Evolutionary conservation across 2,888 invertebrate species (phyloP).

Genomic region (Tipula helvola): DNA sequence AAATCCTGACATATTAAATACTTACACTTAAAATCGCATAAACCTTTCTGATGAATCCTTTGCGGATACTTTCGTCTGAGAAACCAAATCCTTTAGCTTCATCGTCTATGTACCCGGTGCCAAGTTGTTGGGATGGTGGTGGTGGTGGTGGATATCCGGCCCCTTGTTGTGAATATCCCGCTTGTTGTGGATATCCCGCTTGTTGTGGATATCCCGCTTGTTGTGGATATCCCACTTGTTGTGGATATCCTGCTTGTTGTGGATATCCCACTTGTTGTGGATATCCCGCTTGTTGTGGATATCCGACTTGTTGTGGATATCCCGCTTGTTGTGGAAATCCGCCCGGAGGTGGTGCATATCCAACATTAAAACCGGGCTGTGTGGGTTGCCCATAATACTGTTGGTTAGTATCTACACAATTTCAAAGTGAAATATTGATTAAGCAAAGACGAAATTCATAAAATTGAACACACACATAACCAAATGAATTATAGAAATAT

Average conservation of each 20-base stretch:
- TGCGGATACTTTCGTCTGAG: conserved; percentile 31
- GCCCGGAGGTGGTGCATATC: conserved; percentile 32
- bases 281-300: conserved; percentile 16
- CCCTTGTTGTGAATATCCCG: not conserved
- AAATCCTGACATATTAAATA: not conserved
- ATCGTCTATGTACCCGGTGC: conserved; percentile 25
- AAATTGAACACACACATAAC: no score
- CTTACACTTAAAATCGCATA: conserved; percentile 33
- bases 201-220: conserved; percentile 11
- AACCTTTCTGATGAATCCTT: conserved; percentile 34
- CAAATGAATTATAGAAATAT: no score
- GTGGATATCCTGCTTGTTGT: conserved; percentile 16
- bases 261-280: conserved; percentile 16
- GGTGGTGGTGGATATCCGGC: conserved; percentile 18
- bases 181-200: conserved; percentile 11
- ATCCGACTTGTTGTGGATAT: conserved; percentile 26
- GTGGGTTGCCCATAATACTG: conserved; percentile 22
- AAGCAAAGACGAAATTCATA: no score
- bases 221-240: conserved; percentile 15
- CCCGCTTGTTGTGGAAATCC: conserved; percentile 25
- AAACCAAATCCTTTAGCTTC: conserved; percentile 33
- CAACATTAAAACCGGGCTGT: conserved; percentile 24
- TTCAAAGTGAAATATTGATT: not conserved
- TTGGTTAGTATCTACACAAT: conserved; percentile 17
- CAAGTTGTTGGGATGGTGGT: conserved; percentile 24